Percentiles rank a stretch among this genome's conserved stretches.
These are phyloP conservation scores for Macrochelys suwanniensis DNA, from an alignment of 2,797 vertebrate species.

Conservation along the genomic window DNA sequence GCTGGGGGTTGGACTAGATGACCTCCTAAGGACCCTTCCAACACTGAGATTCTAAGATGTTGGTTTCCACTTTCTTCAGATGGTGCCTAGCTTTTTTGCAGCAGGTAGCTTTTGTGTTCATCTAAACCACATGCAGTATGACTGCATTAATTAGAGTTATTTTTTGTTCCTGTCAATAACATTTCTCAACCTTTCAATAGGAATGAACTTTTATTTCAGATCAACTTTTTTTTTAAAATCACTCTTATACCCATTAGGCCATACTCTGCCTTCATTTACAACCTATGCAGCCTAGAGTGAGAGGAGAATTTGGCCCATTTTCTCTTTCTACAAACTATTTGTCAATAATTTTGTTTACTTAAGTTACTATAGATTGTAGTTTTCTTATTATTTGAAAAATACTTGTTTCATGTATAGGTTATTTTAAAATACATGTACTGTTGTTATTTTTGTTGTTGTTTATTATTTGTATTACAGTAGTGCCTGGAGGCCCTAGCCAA, in stretches of 20 bases:
- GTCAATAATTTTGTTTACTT: neutral
- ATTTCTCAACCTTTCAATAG: neutral
- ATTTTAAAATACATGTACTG: neutral
- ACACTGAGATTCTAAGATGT: neutral
- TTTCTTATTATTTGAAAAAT: slow-evolving; percentile 6
- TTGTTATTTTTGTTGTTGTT: neutral
- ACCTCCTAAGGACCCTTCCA: too few species aligned
- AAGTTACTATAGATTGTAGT: fast-evolving
- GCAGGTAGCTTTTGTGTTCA: fast-evolving
- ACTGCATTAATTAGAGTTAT: neutral
- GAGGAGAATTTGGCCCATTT: neutral
- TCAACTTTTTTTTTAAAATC: too few species aligned
- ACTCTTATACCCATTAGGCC: neutral
- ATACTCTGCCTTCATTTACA: neutral
- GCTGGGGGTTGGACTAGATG: too few species aligned
- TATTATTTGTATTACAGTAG: neutral
- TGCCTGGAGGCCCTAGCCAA: neutral
- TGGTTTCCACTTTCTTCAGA: neutral
- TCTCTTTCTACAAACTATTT: neutral
- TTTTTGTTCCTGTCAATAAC: neutral
- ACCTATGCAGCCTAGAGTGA: neutral
- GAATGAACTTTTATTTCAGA: too few species aligned
- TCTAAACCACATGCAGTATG: neutral
- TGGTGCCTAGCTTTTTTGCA: neutral
- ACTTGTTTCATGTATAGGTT: neutral